Base-by-base conservation (phyloP, 1,140 invertebrate species). In the Papilio helenus region DNA sequence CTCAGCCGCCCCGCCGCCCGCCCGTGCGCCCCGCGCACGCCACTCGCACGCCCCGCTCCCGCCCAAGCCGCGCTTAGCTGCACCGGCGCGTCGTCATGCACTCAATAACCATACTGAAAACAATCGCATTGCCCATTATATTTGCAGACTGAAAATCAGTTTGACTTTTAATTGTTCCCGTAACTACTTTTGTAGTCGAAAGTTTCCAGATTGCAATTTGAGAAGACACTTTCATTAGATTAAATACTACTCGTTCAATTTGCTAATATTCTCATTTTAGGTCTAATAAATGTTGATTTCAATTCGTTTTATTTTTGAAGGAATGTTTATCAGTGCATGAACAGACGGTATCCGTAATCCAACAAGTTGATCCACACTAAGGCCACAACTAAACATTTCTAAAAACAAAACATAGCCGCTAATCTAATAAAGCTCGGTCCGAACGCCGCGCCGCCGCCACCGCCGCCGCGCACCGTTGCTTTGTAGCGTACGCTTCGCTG, bases 1-100 rank as follows among this genome's bases (percentile, higher is more conserved):
- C 92, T 90, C 87, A 87, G 83, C 84, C 88, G 82, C 82, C 82
- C 79, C 72, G 76, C 80, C 74, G 71, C 78, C 78, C 84, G 78
- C 83, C 79, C 76, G 44, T 81, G 72, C 80, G 68, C 81, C 77
- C 72, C 82, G 73, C 78, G 76, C 74, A 29, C 58, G 71, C 58
- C 73, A 20, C 72, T n/a, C 79, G 65, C 78, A 46, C 44, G 44
- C 2, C 44, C 44, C 44, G 12, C 44, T 2, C 44, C 1, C 44
- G 44, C 44, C 44, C 14, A 0, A 1, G 4, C 26, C 74, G 58
- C 80, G 42, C 44, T 79, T 55, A 72, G 72, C 76, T 68, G 51
- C 61, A 16, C 26, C 10, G 76, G 44, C 72, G 72, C n/a, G 76
- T 44, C 44, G 44, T 51, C 44, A 49, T 74, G 72, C 51, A 61